Evolutionary conservation across 2,113 vertebrate genomes (phyloP), one percentile per base, ranked within the genome.

Genomic region (Formicarius rufipectus): DNA sequence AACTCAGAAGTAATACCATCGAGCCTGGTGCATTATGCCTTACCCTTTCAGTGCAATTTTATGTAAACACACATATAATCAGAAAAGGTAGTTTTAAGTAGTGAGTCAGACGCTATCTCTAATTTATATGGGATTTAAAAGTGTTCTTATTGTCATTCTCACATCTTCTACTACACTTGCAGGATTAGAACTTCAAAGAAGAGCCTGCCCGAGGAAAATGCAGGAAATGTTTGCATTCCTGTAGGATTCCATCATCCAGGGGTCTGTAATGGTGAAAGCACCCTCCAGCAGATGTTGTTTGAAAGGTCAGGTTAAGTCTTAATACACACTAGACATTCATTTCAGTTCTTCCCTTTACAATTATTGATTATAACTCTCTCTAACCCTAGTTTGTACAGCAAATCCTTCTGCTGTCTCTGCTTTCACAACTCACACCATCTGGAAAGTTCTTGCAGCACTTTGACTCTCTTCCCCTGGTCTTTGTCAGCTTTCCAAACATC

Each of bases 211-310:
- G 59, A 93, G 83, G 83, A 96, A 95, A 92, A 91, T 74, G 84
- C 93, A 94, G 82, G 93, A 95, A 95, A 95, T 93, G 92, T 96
- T 95, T 93, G 96, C 96, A 95, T 97, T 96, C 90, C 86, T 93
- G 63, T 80, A 69, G 1, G 24, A 90, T 96, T 93, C 60, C 76
- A 88, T 97, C 94, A 95, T 84, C 45, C 85, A 90, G 73, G 47
- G 73, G 76, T 77, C 94, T 92, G 66, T 68, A 93, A 81, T 52
- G 66, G 64, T 81, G 50, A 92, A 95, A 93, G 72, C 66, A 89
- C 49, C n/a, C 84, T 84, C 88, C 76, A 88, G 60, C 93, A 93
- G 91, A 94, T 92, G 88, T 74, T 75, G 37, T 81, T 37, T 78
- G 76, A 90, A 93, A 96, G 86, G 88, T 95, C 77, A 93, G 28